Base-by-base conservation (phyloP, 2,888 invertebrate genomes). In the Nemapogon koenigi region DNA sequence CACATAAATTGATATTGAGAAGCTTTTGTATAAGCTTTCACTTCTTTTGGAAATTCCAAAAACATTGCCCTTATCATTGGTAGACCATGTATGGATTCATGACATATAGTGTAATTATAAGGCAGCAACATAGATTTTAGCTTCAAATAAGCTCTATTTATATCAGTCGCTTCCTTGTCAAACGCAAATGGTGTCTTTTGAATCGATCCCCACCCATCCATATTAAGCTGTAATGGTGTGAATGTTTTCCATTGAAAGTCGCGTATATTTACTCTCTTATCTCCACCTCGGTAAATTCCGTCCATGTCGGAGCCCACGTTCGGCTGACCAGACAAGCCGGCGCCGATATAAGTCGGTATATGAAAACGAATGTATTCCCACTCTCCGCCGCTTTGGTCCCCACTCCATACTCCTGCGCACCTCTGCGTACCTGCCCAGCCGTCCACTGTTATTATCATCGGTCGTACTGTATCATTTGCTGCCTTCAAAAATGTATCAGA, bases 321-420 rank as follows among this genome's bases (percentile, higher is more conserved):
- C 6, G 76, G 75, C 42, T 59, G 52, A 3, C 76, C 76, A n/a
- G 76, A 73, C 2, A 78, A 54, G 3, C 76, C 70, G 16, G 69
- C 49, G 1, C 76, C 76, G 25, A 75, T 65, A 36, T 70, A 76
- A 1, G 76, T 73, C 3, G 76, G 76, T 38, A 78, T 73, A 46
- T 76, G 76, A 43, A 76, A 78, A 17, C 75, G 57, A 44, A 78
- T 76, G 43, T 75, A 75, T 50, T 75, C 76, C 76, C 76, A 78
- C 26, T 66, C 47, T 4, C 76, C 76, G n/a, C 76, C 76, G 13
- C 45, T 49, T 53, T 76, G 76, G 41, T 78, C 76, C 11, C 76
- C 76, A 42, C 59, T 73, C 76, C 76, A 78, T 45, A 76, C 60
- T 1, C 65, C 71, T 2, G 76, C 55, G 45, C 67, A 57, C 45